Evolutionary conservation across 2,888 invertebrate genomes (phyloP), one percentile per base, ranked within the genome.

Genomic region (Monoplex corrugatus): DNA sequence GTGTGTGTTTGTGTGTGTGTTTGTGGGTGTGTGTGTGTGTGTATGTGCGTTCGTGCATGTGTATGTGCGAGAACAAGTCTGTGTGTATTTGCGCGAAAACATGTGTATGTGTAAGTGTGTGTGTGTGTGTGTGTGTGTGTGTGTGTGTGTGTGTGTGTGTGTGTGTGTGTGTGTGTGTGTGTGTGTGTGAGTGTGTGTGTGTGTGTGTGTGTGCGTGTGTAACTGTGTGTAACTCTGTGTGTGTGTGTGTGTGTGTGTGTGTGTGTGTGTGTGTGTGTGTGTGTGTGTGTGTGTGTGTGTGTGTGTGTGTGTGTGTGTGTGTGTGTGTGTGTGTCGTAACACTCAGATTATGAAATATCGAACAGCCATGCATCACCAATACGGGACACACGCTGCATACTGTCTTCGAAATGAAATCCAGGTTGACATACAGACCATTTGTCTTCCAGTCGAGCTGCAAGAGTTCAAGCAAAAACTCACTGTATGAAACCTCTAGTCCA

Each of bases 101-200:
- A 57, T 19, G 85, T 23, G 45, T n/a, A 35, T 38, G 85, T n/a
- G 50, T 32, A 38, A 13, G 85, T 57, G 50, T 85, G 57, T 57
- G 57, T 57, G 50, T 57, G 57, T 50, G 50, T 57, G 57, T 43
- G 57, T 85, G 85, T 50, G 57, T 85, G 85, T 50, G 57, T 86
- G 68, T 86, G 63, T 86, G 86, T 86, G 63, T 68, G 38, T 68
- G 63, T 68, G 63, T 38, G 63, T 38, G 63, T 63, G 63, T 63
- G 63, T 63, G 86, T 63, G 63, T 86, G 63, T 86, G 38, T 86
- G 63, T 86, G 86, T 86, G 63, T 63, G 86, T 86, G 63, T 86
- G 63, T 68, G 63, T 63, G 63, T 86, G 63, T 38, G 43, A 63
- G 86, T 86, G 68, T 68, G 86, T 86, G 68, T 63, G 86, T 38